phyloP scores from a whole-genome alignment of 2,113 vertebrate species.

The Delphinus delphis region DNA sequence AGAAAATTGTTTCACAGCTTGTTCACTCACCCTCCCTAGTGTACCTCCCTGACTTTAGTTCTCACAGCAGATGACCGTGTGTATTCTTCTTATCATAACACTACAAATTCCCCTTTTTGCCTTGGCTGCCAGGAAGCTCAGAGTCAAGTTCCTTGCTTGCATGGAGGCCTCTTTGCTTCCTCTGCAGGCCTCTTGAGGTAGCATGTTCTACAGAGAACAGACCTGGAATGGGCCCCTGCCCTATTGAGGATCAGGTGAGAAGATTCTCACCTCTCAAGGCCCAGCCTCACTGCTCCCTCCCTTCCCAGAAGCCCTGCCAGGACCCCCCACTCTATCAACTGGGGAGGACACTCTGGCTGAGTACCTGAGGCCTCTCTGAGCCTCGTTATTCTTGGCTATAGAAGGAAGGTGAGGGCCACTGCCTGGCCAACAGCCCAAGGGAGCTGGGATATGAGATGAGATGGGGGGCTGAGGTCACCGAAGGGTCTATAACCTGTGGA shows the following conservation, averaged over 20 bases:
- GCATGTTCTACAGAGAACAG: neutral
- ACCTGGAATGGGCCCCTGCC: neutral
- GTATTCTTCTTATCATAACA: neutral
- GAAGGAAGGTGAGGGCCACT: neutral
- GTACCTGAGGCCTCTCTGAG: neutral
- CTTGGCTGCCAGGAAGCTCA: slow-evolving; percentile 21
- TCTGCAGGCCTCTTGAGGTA: neutral
- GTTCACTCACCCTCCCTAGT: accelerated
- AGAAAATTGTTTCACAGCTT: neutral
- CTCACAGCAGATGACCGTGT: neutral
- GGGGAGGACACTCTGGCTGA: neutral
- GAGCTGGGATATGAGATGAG: neutral
- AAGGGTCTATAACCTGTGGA: neutral
- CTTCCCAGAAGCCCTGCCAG: neutral
- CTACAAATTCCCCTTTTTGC: neutral
- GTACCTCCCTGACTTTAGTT: neutral
- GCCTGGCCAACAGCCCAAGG: neutral
- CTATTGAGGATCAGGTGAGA: neutral
- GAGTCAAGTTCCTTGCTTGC: neutral
- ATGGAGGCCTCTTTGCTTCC: neutral
- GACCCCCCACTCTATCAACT: neutral
- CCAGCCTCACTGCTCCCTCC: neutral
- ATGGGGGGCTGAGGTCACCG: neutral
- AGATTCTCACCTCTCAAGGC: neutral
- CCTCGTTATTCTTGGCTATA: neutral